These are phyloP conservation scores for Cephus nigrinus DNA, from an alignment of 2,888 invertebrate genomes.

Conservation along the genomic window DNA sequence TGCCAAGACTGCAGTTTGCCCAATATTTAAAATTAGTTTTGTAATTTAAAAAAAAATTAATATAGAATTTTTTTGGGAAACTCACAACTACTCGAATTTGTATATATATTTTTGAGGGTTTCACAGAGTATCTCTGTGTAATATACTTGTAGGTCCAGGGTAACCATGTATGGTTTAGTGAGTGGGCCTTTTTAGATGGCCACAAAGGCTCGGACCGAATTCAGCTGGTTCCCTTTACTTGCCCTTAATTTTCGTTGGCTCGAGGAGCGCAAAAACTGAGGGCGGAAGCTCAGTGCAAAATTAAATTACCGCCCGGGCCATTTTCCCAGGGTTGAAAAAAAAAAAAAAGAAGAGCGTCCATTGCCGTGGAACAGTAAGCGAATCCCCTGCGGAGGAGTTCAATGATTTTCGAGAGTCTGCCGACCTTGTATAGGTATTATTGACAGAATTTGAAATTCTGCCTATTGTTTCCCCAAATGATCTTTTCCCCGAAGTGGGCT, in stretches of 20 bases:
- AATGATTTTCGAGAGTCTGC: neutral
- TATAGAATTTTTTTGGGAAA: too few species aligned
- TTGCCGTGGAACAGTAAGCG: constrained; percentile 16
- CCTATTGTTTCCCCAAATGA: constrained; percentile 34
- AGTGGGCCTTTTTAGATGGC: neutral
- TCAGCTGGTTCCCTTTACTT: constrained; percentile 1
- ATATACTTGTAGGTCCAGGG: too few species aligned
- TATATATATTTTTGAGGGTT: too few species aligned
- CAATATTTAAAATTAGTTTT: neutral
- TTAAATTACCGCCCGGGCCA: constrained; percentile 21
- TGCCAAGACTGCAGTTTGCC: neutral
- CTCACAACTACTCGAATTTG: too few species aligned
- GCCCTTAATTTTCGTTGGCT: neutral
- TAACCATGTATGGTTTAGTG: neutral
- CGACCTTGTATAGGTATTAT: constrained; percentile 5
- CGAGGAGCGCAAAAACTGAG: constrained; percentile 20
- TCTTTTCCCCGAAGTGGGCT: constrained; percentile 24
- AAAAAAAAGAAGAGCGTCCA: constrained; percentile 13
- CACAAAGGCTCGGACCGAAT: constrained; percentile 5
- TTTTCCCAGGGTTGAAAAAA: constrained; percentile 16
- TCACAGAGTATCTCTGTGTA: too few species aligned
- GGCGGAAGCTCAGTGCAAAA: constrained; percentile 25
- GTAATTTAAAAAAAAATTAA: too few species aligned
- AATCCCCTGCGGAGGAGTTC: constrained; percentile 17
- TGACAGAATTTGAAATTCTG: constrained; percentile 17